Conservation (phyloP, 2,888 invertebrate species). For the Parasteatoda lunata region DNA sequence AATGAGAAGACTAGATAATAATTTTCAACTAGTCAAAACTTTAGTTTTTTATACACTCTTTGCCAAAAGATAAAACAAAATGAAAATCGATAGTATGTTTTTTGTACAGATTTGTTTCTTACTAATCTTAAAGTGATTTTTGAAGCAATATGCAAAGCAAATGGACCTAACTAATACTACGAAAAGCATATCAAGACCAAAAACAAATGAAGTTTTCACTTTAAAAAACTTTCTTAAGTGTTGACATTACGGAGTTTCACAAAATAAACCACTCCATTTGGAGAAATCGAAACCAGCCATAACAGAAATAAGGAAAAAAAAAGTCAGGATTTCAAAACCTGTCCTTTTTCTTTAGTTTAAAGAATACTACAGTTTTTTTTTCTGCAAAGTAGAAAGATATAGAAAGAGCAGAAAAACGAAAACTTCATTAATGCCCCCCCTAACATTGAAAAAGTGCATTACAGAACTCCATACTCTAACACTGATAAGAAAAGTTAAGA, state of each 20-base stretch:
- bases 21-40: too few species aligned
- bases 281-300: constrained; percentile 51
- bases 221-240: too few species aligned
- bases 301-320: constrained; percentile 19
- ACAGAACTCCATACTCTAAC: constrained; percentile 53
- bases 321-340: constrained; percentile 24
- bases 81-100: too few species aligned
- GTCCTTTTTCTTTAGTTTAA: constrained; percentile 29
- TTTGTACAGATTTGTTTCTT: too few species aligned
- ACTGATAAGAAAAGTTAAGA: constrained; percentile 66
- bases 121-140: too few species aligned
- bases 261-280: constrained; percentile 14
- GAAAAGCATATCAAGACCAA: too few species aligned
- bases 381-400: background rate
- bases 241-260: background rate
- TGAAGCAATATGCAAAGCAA: too few species aligned
- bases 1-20: too few species aligned
- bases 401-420: constrained; percentile 21
- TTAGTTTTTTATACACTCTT: too few species aligned
- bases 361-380: constrained; percentile 40
- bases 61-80: too few species aligned
- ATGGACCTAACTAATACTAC: too few species aligned
- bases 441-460: constrained; percentile 61
- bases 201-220: too few species aligned
- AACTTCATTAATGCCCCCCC: constrained; percentile 63